Percentiles rank a stretch among this genome's conserved stretches.
These are phyloP conservation scores for Spinus olivaceus DNA, from an alignment of 2,797 vertebrate genomes.

Conservation along the genomic window DNA sequence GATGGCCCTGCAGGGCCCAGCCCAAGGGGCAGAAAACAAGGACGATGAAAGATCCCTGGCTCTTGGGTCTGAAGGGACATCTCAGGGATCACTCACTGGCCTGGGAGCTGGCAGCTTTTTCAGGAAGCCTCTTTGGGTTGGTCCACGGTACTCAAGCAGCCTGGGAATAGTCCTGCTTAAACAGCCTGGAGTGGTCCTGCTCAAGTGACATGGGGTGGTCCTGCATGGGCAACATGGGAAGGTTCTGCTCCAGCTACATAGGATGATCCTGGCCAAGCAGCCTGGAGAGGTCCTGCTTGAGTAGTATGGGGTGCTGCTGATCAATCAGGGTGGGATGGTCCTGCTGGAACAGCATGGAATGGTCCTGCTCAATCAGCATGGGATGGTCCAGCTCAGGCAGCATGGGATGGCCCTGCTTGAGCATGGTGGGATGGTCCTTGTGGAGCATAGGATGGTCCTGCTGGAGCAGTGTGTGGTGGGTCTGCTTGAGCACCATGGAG, in stretches of 20 bases:
- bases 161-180: not conserved
- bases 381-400: not conserved
- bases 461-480: not conserved
- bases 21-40: not conserved
- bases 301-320: not conserved
- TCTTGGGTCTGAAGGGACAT: not conserved
- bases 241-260: not conserved
- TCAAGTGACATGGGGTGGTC: not conserved
- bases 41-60: not conserved
- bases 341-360: not conserved
- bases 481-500: slow-evolving; percentile 7
- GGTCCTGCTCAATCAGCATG: not conserved
- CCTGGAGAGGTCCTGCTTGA: not conserved
- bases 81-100: not conserved
- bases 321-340: not conserved
- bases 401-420: not conserved
- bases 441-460: not conserved
- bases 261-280: not conserved
- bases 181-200: not conserved
- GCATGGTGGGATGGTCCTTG: not conserved
- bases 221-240: not conserved
- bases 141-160: not conserved
- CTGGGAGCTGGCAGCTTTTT: not conserved
- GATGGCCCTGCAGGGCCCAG: not conserved
- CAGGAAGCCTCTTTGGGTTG: not conserved